Evolutionary conservation across 2,888 invertebrate genomes (phyloP), one percentile per base, ranked within the genome.

Genomic region (Zele albiditarsus): DNA sequence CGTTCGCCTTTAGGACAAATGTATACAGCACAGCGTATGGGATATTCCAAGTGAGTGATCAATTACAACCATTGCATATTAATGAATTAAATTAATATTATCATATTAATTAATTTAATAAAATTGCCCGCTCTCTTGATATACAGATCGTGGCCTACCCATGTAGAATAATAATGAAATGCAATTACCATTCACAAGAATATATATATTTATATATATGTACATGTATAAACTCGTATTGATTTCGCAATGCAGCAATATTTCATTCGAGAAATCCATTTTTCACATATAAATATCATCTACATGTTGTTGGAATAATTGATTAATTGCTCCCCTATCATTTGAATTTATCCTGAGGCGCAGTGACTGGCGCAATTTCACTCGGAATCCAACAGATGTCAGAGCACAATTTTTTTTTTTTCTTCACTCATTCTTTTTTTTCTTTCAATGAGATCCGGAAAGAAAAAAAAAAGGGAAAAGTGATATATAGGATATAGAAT

Each of bases 21-120:
- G 87, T 85, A 85, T 85, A 87, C 85, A 84, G 87, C 83, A 87
- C 87, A 87, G 87, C 84, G 84, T 84, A 86, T 82, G 85, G 87
- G 83, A 85, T 86, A 87, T 85, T 86, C 86, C 87, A 88, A 88
- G 87, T 88, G 85, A 87, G 87, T 87, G 20, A 31, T 28, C 28
- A 62, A 62, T 62, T 62, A 62, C n/a, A 62, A 28, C 31, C 10
- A 6, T n/a, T 31, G 31, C n/a, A 62, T 62, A 28, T n/a, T 31
- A 28, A 62, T 62, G 31, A 14, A 62, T 62, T 62, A 62, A 28
- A 28, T 63, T 33, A 31, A 63, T 63, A 31, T 31, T 63, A 28
- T 23, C 12, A 38, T 20, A 27, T 20, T 31, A 63, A 31, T 63
- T 6, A 63, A 20, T n/a, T 28, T 33, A 63, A 38, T 23, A 16